Evolutionary conservation across 2,888 invertebrate genomes (phyloP), one percentile per base, ranked within the genome.

Genomic region (Polia nebulosa): DNA sequence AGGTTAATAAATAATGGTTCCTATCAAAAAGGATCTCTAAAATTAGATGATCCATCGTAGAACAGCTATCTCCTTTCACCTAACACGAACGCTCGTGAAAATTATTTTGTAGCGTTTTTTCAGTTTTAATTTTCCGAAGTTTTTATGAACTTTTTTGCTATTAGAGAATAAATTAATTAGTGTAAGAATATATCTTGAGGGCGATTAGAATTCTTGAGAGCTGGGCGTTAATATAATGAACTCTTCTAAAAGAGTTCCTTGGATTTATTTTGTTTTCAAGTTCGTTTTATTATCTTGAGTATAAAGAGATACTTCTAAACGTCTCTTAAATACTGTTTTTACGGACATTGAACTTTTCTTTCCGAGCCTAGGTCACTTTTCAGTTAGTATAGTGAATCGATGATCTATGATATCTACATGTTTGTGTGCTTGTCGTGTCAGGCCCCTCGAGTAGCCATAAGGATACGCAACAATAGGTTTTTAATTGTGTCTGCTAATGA

Each of bases 41-140:
- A 62, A 60, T 53, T 60, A 56, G 77, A 81, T 81, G 83, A 81
- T 83, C 78, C 78, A 81, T 80, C 78, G 65, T 75, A 80, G 74
- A 64, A 62, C 66, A 70, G 78, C 76, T 74, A 79, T 79, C 76
- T 77, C 70, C 72, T 78, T 78, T 80, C 76, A 61, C 64, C 75
- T 82, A 72, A 77, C 75, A 76, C 59, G 51, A 80, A n/a, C n/a
- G 71, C 69, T 60, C 53, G 52, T 27, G 52, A 49, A 79, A 75
- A 77, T 72, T 71, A 82, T 84, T 77, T 77, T 63, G 56, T 64
- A 64, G 39, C 69, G 34, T 59, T 67, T 65, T 81, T 82, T 52
- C 57, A 52, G 56, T 59, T 71, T 70, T 81, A 62, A 68, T 83
- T 75, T 68, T 47, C 9, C 53, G 69, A 82, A 81, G 78, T 76